These are phyloP conservation scores for Galerucella nymphaeae DNA, from an alignment of 2,888 invertebrate species.

Conservation along the genomic window DNA sequence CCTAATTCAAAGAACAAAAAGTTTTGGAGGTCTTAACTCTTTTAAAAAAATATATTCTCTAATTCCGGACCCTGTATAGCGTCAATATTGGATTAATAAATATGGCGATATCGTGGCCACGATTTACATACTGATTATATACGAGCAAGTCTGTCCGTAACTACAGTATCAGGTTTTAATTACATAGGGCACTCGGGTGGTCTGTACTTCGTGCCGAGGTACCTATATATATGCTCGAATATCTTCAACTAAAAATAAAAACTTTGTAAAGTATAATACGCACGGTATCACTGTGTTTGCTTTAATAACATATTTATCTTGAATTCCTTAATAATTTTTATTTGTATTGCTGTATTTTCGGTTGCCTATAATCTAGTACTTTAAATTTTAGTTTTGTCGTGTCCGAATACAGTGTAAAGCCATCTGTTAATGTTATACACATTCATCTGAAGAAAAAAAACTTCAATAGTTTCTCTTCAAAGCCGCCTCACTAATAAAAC, in stretches of 20 bases:
- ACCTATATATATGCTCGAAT: constrained; percentile 21
- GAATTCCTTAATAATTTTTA: background rate
- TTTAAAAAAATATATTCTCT: constrained; percentile 57
- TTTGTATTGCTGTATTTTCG: too few relatives aligned
- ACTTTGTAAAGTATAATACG: constrained; percentile 31
- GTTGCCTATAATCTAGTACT: too few relatives aligned
- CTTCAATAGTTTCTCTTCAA: background rate
- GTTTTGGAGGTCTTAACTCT: too few relatives aligned
- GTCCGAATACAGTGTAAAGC: too few relatives aligned
- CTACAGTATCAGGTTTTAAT: constrained; percentile 60
- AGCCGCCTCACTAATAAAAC: constrained; percentile 1
- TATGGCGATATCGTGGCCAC: constrained; percentile 62
- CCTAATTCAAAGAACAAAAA: too few relatives aligned
- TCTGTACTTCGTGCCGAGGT: constrained; percentile 50
- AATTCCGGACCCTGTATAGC: constrained; percentile 52
- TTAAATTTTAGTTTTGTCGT: too few relatives aligned
- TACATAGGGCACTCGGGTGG: constrained; percentile 63
- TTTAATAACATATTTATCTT: constrained; percentile 39
- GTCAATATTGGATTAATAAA: constrained; percentile 63
- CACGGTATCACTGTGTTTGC: constrained; percentile 29
- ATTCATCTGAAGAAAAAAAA: background rate
- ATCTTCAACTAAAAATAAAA: constrained; percentile 43
- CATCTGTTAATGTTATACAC: too few relatives aligned
- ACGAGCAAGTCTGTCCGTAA: constrained; percentile 44
- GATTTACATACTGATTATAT: constrained; percentile 65